Evolutionary conservation across 92 coral and sea anemone species (phyloP), one percentile per base, ranked within the genome.

Genomic region (Phenganax marumi): DNA sequence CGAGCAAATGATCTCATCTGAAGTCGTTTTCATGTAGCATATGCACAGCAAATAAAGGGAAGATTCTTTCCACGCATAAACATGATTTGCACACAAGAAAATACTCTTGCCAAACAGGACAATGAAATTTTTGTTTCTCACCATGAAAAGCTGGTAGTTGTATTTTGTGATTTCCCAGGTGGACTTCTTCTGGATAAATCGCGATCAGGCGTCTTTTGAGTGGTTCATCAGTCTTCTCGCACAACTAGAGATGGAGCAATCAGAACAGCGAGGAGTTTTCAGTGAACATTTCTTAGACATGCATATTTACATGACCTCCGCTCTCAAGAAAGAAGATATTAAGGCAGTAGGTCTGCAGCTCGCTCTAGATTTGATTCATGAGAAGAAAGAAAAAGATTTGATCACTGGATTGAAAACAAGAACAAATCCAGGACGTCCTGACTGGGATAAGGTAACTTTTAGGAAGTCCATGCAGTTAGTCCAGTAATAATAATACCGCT

Each of bases 401-500:
- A 94, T 94, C 12, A 94, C 97, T 3, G 92, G 92, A 2, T 86
- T 91, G 70, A 86, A 86, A 57, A 97, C 92, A 57, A 91, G 92
- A 82, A 94, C 97, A 12, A 90, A 89, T 8, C 92, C 89, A 56
- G 97, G 97, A 0, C 66, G 97, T 43, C 97, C 97, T 0, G 92
- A 90, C 62, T 94, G 97, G 97, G 88, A 87, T 68, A 80, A 85
- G 73, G 93, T 92, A 24, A 47, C 52, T 47, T 47, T 33, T 33
- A 33, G 43, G 43, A 33, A 33, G 2, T 33, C n/a, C n/a, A n/a
- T n/a, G n/a, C n/a, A n/a, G n/a, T n/a, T n/a, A n/a, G n/a, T n/a
- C 43, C 43, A 33, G 43, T 33, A 33, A 33, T 33, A 33, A 33
- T 33, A 33, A 33, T 33, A 5, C 43, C 43, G 43, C 5, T 2